A percentile compares a stretch with the other conserved stretches of the same genome.
Evolutionary conservation across 1,140 invertebrate genomes (phyloP).

Genomic region (Neodiprion lecontei): DNA sequence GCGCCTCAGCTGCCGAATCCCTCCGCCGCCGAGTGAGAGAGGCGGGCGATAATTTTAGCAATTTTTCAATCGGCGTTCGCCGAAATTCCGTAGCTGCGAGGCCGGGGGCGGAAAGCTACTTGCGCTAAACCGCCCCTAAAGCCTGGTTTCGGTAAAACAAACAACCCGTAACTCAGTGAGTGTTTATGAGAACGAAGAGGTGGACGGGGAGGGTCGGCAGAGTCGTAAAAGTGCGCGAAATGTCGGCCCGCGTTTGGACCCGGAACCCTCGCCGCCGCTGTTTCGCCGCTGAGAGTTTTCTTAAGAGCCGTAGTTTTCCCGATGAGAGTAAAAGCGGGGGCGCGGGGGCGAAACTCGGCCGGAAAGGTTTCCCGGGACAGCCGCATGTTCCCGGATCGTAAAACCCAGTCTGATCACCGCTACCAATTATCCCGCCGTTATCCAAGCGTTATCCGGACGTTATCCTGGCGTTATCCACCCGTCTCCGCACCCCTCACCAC

Average conservation of each 20-base stretch:
- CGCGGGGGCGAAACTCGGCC: slow-evolving; percentile 24
- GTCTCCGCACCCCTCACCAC: slow-evolving; percentile 31
- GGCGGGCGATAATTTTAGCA: not conserved
- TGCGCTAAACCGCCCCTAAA: slow-evolving; percentile 43
- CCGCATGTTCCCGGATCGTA: slow-evolving; percentile 58
- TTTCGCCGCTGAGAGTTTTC: slow-evolving; percentile 28
- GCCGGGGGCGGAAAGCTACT: not conserved
- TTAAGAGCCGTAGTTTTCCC: slow-evolving; percentile 33
- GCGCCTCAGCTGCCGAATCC: slow-evolving; percentile 26
- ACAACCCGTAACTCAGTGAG: slow-evolving; percentile 57
- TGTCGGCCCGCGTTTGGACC: slow-evolving; percentile 43
- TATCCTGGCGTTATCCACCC: slow-evolving; percentile 56
- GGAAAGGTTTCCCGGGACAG: slow-evolving; percentile 25
- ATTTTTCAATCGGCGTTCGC: too few relatives aligned
- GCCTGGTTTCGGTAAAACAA: slow-evolving; percentile 47
- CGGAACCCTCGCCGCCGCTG: slow-evolving; percentile 25
- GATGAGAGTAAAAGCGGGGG: slow-evolving; percentile 14
- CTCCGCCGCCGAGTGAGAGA: slow-evolving; percentile 15
- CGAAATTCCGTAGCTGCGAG: not conserved
- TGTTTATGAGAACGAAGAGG: slow-evolving; percentile 50
- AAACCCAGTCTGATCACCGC: slow-evolving; percentile 61
- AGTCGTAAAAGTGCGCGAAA: slow-evolving; percentile 53
- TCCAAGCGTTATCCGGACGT: slow-evolving; percentile 53
- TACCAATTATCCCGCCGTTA: slow-evolving; percentile 63
- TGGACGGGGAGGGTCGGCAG: slow-evolving; percentile 25